A percentile compares a stretch with the other conserved stretches of the same genome.
Conservation (phyloP, 2,113 vertebrate genomes). For the Paratilapia polleni region DNA sequence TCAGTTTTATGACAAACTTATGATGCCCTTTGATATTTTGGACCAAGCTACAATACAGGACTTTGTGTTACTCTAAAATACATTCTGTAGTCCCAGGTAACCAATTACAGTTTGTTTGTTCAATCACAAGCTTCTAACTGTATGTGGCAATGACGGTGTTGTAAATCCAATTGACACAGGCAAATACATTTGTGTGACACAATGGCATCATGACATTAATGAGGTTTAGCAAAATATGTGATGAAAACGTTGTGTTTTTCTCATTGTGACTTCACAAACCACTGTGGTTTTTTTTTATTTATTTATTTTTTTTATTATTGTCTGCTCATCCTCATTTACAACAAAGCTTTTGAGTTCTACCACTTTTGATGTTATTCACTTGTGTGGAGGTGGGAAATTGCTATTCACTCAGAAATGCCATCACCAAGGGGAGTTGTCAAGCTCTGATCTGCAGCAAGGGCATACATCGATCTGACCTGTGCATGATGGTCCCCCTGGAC, state of each 20-base stretch:
- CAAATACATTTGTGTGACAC: neutral
- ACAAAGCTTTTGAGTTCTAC: constrained; percentile 36
- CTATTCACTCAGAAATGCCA: constrained; percentile 74
- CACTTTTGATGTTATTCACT: constrained; percentile 66
- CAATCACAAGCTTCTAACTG: neutral
- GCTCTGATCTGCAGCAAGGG: constrained; percentile 73
- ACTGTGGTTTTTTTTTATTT: neutral
- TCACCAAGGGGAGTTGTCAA: constrained; percentile 70
- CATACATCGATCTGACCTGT: constrained; percentile 65
- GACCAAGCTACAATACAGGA: neutral
- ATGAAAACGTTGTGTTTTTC: neutral
- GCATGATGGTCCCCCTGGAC: constrained; percentile 57
- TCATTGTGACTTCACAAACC: neutral
- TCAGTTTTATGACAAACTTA: neutral
- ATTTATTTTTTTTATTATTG: constrained; percentile 13
- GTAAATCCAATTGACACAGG: neutral
- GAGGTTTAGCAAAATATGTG: neutral
- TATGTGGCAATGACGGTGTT: neutral
- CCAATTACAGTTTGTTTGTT: neutral
- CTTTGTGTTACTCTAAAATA: neutral
- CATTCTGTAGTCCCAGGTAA: neutral
- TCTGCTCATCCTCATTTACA: constrained; percentile 52
- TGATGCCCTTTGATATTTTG: neutral
- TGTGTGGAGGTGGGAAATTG: constrained; percentile 67
- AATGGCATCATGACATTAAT: neutral